Base-by-base conservation (phyloP, 2,888 invertebrate species). In the Ophion obscuratus region DNA sequence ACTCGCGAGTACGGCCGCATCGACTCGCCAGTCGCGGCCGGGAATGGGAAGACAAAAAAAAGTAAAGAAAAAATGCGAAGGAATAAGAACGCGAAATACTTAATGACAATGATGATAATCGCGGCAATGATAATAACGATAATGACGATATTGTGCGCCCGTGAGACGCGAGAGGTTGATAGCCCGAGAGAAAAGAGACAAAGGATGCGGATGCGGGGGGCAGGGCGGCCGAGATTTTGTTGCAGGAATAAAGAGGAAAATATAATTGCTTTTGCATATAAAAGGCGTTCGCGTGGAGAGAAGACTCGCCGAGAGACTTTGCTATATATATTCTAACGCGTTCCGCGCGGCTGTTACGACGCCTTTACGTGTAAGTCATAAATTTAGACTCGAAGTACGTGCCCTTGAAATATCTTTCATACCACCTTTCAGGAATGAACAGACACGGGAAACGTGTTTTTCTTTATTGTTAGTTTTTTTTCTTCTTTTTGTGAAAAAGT, bases 41-140 rank as follows among this genome's bases (percentile, higher is more conserved):
- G 24, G 70, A n/a, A 57, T 53, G 79, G 64, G 61, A 79, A 74
- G 31, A 40, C n/a, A n/a, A 75, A 67, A 80, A 71, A 67, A 76
- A 84, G 67, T 40, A 66, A 74, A 31, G 31, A 70, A 24, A 24
- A 40, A 27, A 67, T 36, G 47, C 9, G 31, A 83, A 78, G 59
- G 47, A 79, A 79, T 61, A 75, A 70, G 80, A 80, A 80, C 62
- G 79, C 80, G 80, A 84, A 70, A 84, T 84, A 84, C 57, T 80
- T 76, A 76, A 84, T 78, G 84, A 81, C 67, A 73, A 81, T 73
- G 59, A 87, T 84, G 66, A 82, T 87, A 68, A 84, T 84, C 62
- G 44, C 70, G 27, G 44, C 40, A 61, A 66, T 80, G 64, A 66
- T 36, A 71, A 71, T 62, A 61, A 78, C 40, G 67, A 71, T 62